Base-by-base conservation (phyloP, 2,888 invertebrate genomes). In the Acleris holmiana region DNA sequence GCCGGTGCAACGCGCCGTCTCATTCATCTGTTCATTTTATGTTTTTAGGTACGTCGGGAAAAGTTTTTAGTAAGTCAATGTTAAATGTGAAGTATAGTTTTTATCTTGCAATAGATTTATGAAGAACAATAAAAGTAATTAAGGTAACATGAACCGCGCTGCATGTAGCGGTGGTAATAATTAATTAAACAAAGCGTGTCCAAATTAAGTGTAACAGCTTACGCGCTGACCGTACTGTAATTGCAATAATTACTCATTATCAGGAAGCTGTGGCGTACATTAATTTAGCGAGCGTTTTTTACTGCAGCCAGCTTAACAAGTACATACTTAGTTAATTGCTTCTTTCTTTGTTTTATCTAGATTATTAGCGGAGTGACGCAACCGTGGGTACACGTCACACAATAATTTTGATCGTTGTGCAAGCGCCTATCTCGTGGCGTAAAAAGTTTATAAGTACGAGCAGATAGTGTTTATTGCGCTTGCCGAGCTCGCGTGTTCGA, bases 161-260 rank as follows among this genome's bases (percentile, higher is more conserved):
- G 68, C 67, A 61, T 66, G 67, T 67, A 70, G 70, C 67, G 69
- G 74, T 73, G 73, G 73, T 67, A 72, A 74, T 73, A 21, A 69
- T 67, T 75, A 81, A 82, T 76, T 78, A 78, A 75, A 78, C 77
- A 77, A 75, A 75, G 72, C 74, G 70, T 70, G 70, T 71, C 69
- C 68, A 71, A 73, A 77, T 78, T 73, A 75, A 78, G 76, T 76
- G 73, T 70, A 71, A 76, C 76, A 75, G 73, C 74, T 82, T 72
- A 75, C 75, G 72, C 74, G 80, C 85, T 78, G 82, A 84, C 87
- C 79, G 83, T 91, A 88, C 86, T 71, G 71, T 87, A 88, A 90
- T 90, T 90, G 86, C 82, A 82, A 85, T 89, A 89, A 91, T 90
- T 85, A 87, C 83, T 88, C 80, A 87, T 89, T 89, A 91, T 88